These are phyloP conservation scores for Crenichthys baileyi DNA, from an alignment of 2,797 vertebrate genomes.

Conservation along the genomic window DNA sequence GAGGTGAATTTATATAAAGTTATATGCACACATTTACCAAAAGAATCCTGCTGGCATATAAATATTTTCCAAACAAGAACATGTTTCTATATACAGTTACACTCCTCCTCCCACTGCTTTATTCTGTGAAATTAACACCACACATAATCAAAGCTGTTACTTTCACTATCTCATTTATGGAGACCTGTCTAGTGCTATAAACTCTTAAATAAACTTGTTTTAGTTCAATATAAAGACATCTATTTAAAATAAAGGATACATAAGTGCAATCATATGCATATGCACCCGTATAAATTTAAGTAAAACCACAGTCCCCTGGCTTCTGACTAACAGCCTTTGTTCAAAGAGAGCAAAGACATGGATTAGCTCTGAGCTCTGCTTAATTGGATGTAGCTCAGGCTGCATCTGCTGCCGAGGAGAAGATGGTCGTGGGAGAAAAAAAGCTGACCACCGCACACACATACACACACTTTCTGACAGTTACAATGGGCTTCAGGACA, in stretches of 20 bases:
- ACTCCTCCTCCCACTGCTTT: neutral
- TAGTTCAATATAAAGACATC: neutral
- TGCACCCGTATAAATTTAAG: neutral
- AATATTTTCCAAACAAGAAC: neutral
- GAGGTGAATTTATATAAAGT: neutral
- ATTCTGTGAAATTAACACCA: neutral
- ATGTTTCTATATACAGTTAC: neutral
- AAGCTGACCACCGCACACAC: conserved; percentile 24
- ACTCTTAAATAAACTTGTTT: neutral
- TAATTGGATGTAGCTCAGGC: conserved; percentile 66
- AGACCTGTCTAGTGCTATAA: neutral
- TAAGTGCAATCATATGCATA: neutral
- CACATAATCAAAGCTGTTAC: neutral
- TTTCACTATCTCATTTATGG: neutral
- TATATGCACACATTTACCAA: neutral
- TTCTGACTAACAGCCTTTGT: conserved; percentile 57
- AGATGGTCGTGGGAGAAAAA: conserved; percentile 45
- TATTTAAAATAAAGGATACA: conserved; percentile 7
- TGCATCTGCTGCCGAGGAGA: conserved; percentile 40
- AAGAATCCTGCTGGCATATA: neutral
- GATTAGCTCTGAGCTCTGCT: conserved; percentile 63
- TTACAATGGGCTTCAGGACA: conserved; percentile 34
- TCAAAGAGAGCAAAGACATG: conserved; percentile 65
- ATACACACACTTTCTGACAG: conserved; percentile 15
- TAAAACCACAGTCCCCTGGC: conserved; percentile 25